Base-by-base conservation (phyloP, 2,888 invertebrate species). In the Clusia tigrina region DNA sequence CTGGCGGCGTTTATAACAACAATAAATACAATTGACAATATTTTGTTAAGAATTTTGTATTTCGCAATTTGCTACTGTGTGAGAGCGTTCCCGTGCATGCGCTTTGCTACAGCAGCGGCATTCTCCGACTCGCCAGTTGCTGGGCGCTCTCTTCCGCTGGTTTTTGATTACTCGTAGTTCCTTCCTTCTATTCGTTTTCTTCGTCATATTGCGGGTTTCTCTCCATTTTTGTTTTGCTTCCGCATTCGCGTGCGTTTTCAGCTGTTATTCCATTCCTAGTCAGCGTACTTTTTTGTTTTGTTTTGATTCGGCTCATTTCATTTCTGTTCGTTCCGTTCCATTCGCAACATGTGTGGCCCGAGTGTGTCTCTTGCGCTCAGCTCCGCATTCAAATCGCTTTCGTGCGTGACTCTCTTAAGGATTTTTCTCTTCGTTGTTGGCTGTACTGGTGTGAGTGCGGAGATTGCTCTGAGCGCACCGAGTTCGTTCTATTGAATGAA, bases 151-250 rank as follows among this genome's bases (percentile, higher is more conserved):
- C n/a, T n/a, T n/a, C n/a, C n/a, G n/a, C n/a, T n/a, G n/a, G n/a
- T n/a, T n/a, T n/a, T n/a, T n/a, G n/a, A n/a, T n/a, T n/a, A n/a
- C n/a, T n/a, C n/a, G n/a, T n/a, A n/a, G n/a, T n/a, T n/a, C n/a
- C n/a, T n/a, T n/a, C n/a, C n/a, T n/a, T n/a, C n/a, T n/a, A n/a
- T n/a, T 54, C 46, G 46, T 46, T 24, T n/a, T 42, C n/a, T n/a
- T 6, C 55, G 42, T 38, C 46, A 32, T 51, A 51, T 22, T 58
- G 58, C 51, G 51, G 48, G 51, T 51, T 60, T 55, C 51, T 55
- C 37, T 37, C n/a, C 18, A 6, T 2, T 22, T 48, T 18, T 48
- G 48, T 48, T 48, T 48, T 48, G 48, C 48, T 48, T 3, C 6
- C 15, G 18, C 22, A 9, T 48, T 48, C 48, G 48, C 48, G 22